phyloP scores from a whole-genome alignment of 2,797 vertebrate species.

The Oryzias sinensis region DNA sequence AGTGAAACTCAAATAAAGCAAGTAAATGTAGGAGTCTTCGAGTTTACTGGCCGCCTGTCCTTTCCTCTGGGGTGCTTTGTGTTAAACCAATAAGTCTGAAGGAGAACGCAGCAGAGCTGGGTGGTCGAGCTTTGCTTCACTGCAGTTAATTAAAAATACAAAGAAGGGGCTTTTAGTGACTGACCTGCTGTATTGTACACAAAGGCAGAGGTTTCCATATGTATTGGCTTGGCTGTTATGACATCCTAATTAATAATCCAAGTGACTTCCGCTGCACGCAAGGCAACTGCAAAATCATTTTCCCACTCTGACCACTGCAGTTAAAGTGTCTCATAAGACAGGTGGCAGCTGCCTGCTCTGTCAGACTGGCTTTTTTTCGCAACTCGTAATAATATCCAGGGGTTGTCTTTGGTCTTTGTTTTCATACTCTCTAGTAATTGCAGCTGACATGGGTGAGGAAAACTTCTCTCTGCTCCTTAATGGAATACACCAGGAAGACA shows the following conservation, averaged over 20 bases:
- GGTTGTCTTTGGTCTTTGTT: constrained; percentile 17
- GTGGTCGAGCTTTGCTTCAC: constrained; percentile 52
- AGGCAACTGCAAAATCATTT: constrained; percentile 46
- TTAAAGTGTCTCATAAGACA: constrained; percentile 67
- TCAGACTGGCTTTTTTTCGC: constrained; percentile 56
- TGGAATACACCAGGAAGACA: too few species aligned
- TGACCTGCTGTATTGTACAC: constrained; percentile 61
- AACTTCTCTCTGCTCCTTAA: neutral
- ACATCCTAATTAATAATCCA: constrained; percentile 67
- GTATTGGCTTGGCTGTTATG: constrained; percentile 64
- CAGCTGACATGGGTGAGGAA: constrained; percentile 17
- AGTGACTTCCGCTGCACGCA: constrained; percentile 62
- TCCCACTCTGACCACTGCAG: constrained; percentile 45
- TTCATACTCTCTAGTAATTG: constrained; percentile 43
- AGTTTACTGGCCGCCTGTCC: constrained; percentile 12
- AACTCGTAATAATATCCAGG: constrained; percentile 65
- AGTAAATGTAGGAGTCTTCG: constrained; percentile 29
- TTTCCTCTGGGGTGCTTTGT: constrained; percentile 16
- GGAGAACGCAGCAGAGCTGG: constrained; percentile 50
- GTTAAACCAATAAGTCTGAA: constrained; percentile 32
- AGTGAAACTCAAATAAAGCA: constrained; percentile 18
- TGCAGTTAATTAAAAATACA: constrained; percentile 31
- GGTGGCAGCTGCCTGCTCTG: constrained; percentile 53
- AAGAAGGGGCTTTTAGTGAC: constrained; percentile 46
- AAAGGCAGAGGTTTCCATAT: constrained; percentile 52